Percentiles rank a stretch among this genome's conserved stretches.
Conservation (phyloP, 2,888 invertebrate genomes). For the Gastrophysa polygoni region DNA sequence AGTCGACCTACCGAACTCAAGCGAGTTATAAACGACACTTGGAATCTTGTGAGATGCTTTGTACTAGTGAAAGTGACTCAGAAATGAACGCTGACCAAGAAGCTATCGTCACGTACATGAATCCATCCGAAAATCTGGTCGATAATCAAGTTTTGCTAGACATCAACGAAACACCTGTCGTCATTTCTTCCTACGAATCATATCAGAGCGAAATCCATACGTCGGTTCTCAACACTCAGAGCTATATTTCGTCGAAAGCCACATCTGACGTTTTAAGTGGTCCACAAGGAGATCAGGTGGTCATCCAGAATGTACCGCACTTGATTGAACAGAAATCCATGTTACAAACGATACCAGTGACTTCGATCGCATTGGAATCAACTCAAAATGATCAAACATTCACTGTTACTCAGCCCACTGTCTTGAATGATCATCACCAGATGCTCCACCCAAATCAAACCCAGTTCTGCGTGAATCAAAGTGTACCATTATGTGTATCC, state of each 20-base stretch:
- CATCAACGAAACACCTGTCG: constrained; percentile 43
- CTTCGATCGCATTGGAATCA: constrained; percentile 34
- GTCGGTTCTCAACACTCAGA: constrained; percentile 53
- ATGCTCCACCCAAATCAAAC: constrained; percentile 37
- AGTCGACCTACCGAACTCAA: constrained; percentile 83
- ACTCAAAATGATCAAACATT: constrained; percentile 34
- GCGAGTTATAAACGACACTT: constrained; percentile 83
- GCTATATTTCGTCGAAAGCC: constrained; percentile 49
- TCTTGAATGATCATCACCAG: constrained; percentile 35
- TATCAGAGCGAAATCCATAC: constrained; percentile 55
- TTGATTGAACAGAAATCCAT: constrained; percentile 39
- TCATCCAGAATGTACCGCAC: constrained; percentile 35
- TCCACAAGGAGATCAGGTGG: constrained; percentile 39
- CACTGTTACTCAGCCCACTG: constrained; percentile 36
- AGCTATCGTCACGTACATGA: constrained; percentile 27
- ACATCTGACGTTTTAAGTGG: constrained; percentile 45
- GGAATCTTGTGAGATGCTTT: constrained; percentile 76
- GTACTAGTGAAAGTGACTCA: constrained; percentile 82
- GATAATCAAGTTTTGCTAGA: constrained; percentile 33
- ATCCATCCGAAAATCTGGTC: constrained; percentile 23
- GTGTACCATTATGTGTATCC: constrained; percentile 46
- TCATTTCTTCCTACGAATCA: constrained; percentile 53
- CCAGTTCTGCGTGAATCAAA: constrained; percentile 48
- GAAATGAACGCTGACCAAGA: constrained; percentile 57
- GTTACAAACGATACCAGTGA: constrained; percentile 38